Percentiles rank a stretch among this genome's conserved stretches.
These are phyloP conservation scores for Gerris lacustris DNA, from an alignment of 2,888 invertebrate genomes.

Conservation along the genomic window DNA sequence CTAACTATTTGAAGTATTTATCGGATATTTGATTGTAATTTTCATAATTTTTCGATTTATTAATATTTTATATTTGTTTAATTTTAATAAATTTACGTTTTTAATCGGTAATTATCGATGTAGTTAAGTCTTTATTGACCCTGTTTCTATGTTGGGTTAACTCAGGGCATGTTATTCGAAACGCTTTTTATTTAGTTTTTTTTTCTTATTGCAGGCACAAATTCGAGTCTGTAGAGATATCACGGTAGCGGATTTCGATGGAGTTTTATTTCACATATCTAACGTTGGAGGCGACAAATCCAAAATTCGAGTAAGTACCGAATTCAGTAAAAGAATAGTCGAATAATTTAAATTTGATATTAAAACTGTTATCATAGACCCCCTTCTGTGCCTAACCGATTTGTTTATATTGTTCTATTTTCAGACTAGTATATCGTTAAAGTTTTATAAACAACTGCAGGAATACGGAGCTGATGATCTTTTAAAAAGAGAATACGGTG, in stretches of 20 bases:
- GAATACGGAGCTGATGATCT: conserved; percentile 96
- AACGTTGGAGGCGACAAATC: conserved; percentile 93
- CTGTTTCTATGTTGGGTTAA: no score
- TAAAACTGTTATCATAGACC: no score
- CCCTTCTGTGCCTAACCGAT: neutral
- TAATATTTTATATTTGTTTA: no score
- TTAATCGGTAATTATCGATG: no score
- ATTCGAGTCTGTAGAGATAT: conserved; percentile 94
- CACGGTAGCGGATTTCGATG: conserved; percentile 94
- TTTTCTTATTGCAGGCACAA: conserved; percentile 60
- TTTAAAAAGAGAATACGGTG: conserved; percentile 82
- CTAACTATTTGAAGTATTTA: no score
- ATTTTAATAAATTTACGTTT: no score
- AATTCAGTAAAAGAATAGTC: neutral
- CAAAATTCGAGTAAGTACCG: conserved; percentile 78
- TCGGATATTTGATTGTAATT: no score
- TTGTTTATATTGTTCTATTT: conserved; percentile 33
- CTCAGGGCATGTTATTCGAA: no score
- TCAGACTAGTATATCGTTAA: conserved; percentile 93
- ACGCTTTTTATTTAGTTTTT: no score
- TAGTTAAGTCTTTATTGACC: no score
- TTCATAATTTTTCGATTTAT: no score
- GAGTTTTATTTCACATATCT: conserved; percentile 94
- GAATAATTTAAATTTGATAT: no score
- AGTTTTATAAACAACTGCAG: conserved; percentile 96